Evolutionary conservation across 2,113 vertebrate species (phyloP).

Genomic region (Corydoras maculifer): DNA sequence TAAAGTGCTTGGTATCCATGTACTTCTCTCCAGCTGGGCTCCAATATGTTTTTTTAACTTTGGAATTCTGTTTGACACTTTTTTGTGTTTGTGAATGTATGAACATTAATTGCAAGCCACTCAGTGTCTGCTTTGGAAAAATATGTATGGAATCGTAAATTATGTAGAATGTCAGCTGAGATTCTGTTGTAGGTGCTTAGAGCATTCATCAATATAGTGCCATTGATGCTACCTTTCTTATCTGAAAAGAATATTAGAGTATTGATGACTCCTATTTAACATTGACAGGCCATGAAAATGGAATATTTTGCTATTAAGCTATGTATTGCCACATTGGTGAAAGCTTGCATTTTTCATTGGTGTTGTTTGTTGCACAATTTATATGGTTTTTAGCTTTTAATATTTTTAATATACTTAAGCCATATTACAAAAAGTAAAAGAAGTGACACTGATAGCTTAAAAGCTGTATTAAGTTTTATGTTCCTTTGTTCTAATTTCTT

Average conservation of each 20-base stretch:
- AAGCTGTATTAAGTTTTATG: too few relatives aligned
- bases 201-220: conserved; percentile 17
- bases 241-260: conserved; percentile 21
- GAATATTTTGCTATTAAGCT: neutral
- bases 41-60: conserved; percentile 1
- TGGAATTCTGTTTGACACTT: conserved; percentile 20
- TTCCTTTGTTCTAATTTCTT: too few relatives aligned
- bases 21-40: neutral
- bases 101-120: conserved; percentile 12
- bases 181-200: conserved; percentile 23
- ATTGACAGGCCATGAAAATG: neutral
- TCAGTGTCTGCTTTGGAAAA: conserved; percentile 9
- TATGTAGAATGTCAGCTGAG: conserved; percentile 9
- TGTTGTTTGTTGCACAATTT: neutral
- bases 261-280: conserved; percentile 7
- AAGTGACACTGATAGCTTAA: too few relatives aligned
- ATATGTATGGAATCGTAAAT: conserved; percentile 15
- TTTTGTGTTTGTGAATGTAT: conserved; percentile 21
- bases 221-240: conserved; percentile 13
- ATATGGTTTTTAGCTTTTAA: neutral
- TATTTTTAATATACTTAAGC: too few relatives aligned
- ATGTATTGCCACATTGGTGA: neutral
- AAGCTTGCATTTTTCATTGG: conserved; percentile 7
- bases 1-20: conserved; percentile 35
- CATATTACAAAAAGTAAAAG: too few relatives aligned